Conservation (phyloP, 2,113 vertebrate genomes). For the Lepus timidus region DNA sequence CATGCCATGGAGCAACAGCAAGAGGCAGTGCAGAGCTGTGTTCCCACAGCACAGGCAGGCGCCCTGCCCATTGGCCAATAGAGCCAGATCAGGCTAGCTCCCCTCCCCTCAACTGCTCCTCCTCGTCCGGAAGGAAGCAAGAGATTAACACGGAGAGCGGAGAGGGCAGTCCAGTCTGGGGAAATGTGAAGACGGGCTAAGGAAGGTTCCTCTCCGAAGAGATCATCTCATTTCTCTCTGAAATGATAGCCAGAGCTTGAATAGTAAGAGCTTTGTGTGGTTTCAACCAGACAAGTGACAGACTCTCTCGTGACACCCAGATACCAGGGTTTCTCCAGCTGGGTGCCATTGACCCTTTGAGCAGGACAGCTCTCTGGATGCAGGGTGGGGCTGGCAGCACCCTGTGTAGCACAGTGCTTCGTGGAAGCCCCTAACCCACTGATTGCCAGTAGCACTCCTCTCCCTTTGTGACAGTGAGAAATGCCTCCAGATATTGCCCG, state of each 20-base stretch:
- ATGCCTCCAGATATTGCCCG: not conserved
- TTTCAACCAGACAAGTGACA: constrained; percentile 9
- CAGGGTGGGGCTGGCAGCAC: not conserved
- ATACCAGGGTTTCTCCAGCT: not conserved
- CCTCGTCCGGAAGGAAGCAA: not conserved
- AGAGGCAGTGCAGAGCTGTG: not conserved
- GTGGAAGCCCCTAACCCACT: not conserved
- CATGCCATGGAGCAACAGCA: not conserved
- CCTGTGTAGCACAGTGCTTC: not conserved
- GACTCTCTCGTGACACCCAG: not conserved
- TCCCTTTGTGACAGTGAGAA: not conserved
- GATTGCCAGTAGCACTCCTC: not conserved
- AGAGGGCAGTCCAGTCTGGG: not conserved
- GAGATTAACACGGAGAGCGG: not conserved
- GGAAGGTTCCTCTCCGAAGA: not conserved
- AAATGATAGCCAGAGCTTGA: constrained; percentile 6
- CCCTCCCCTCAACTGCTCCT: not conserved
- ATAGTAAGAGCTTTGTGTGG: not conserved
- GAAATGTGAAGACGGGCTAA: not conserved
- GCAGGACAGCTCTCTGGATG: not conserved
- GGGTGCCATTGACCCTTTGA: not conserved
- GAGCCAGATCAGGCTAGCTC: not conserved
- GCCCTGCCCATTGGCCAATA: not conserved
- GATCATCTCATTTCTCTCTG: constrained; percentile 12
- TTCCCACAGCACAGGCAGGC: not conserved